Evolutionary conservation across 2,888 invertebrate species (phyloP), one percentile per base, ranked within the genome.

Genomic region (Himalopsyche anomala): DNA sequence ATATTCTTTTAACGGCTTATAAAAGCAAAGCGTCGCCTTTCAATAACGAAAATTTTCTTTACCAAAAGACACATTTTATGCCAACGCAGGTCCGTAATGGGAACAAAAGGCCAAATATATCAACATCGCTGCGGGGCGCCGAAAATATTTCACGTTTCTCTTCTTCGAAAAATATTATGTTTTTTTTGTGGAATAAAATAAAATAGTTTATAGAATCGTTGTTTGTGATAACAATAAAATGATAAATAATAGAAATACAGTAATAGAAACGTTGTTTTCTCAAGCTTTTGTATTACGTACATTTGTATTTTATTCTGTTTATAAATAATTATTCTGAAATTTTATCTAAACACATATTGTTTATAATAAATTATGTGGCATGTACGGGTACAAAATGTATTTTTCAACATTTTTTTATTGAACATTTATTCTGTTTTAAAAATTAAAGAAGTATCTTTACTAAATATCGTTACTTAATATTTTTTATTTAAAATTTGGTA

Each of bases 1-100:
- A 4, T 51, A 15, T 51, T 51, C 51, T 51, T 51, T 15, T 51
- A 15, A 51, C 15, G 51, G 12, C 51, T 5, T 51, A 51, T 51
- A 15, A 51, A 51, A 51, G 15, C 15, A 51, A 51, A 19, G 28
- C 9, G 62, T 6, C 62, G 28, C 28, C 2, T 62, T 62, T 62
- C 62, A 19, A 19, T 62, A 62, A 6, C 62, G 28, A 19, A 28
- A 19, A 62, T 19, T 62, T n/a, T 62, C 62, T 19, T 19, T 6
- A 19, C 62, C 19, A 62, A 62, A 62, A 62, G 62, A 62, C 62
- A 62, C 62, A 19, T 62, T 62, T 62, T 62, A 28, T 62, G 28
- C 19, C 62, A 28, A 62, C 62, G 15, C 62, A 62, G 19, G 62
- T 0, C 62, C 19, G 62, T 62, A 62, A 19, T 62, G 62, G 62